Base-by-base conservation (phyloP, 2,797 vertebrate species). In the Agapornis canus region DNA sequence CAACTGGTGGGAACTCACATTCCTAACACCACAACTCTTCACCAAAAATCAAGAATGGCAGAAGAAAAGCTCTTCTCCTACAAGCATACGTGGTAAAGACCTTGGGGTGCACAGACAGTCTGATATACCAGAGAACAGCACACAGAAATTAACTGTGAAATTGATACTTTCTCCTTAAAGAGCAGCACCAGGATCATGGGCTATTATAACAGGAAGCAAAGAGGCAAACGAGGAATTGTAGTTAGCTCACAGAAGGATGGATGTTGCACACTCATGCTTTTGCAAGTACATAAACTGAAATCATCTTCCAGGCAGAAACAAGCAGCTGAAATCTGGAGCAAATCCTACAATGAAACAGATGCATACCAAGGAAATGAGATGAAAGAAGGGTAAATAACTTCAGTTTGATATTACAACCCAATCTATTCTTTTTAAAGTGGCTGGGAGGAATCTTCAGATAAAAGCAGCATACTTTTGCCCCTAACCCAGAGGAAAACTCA, bases 311-410 rank as follows among this genome's bases (percentile, higher is more conserved):
- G 64, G 73, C 77, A 82, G 69, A 78, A 94, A 86, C 8, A 61
- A 92, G 42, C 25, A 86, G 29, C 64, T 94, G 42, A 82, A 66
- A 85, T 48, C 51, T 82, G 78, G 56, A 89, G 56, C 37, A 80
- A 92, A 79, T 79, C 49, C 77, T 76, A 19, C 22, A 64, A 79
- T 14, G 13, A 86, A 90, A 43, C 23, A 77, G 64, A 63, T 1
- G 3, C 56, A 66, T 49, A 71, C n/a, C 52, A 95, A 92, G 49
- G 39, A 87, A 89, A 78, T 12, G 66, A 72, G 64, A 80, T 71
- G 79, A 79, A 86, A 86, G 49, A 70, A 59, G 37, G 35, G 56
- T 31, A n/a, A 84, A 60, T 29, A 40, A 52, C 56, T 91, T 80
- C 54, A 73, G 23, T 82, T 73, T 84, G 35, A 89, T 57, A 68